phyloP scores from a whole-genome alignment of 30 jellyfish, hydroid and myxozoan species.

The Aurelia aurita complex sp. Pacific region DNA sequence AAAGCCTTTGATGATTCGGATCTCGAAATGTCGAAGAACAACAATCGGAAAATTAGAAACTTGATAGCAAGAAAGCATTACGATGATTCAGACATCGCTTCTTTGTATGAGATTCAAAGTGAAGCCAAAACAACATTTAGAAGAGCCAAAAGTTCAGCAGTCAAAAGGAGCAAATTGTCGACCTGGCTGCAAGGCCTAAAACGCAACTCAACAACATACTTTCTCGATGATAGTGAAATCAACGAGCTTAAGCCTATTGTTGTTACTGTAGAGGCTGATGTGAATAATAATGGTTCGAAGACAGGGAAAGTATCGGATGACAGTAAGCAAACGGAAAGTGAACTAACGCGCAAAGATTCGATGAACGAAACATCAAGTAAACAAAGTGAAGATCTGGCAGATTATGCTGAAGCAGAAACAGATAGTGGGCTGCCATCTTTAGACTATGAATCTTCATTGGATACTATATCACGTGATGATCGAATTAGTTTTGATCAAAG shows the following conservation, averaged over 20 bases:
- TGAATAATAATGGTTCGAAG: not conserved
- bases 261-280: not conserved
- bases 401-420: slow-evolving; percentile 53
- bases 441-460: slow-evolving; percentile 61
- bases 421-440: slow-evolving; percentile 70
- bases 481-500: slow-evolving; percentile 41
- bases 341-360: not conserved
- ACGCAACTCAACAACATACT: slow-evolving; percentile 26
- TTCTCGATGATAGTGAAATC: slow-evolving; percentile 11
- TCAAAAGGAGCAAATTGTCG: not conserved
- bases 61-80: not conserved
- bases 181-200: slow-evolving; percentile 22
- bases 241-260: not conserved
- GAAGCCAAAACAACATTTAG: not conserved
- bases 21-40: slow-evolving; percentile 1
- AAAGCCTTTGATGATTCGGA: slow-evolving; percentile 10
- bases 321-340: not conserved
- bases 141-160: not conserved
- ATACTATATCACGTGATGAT: slow-evolving; percentile 61
- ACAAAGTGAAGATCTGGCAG: slow-evolving; percentile 5
- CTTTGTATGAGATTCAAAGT: not conserved
- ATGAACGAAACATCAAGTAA: not conserved
- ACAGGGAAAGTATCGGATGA: not conserved
- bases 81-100: slow-evolving; percentile 19
- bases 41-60: not conserved